Percentiles rank a stretch among this genome's conserved stretches.
Evolutionary conservation across 2,888 invertebrate genomes (phyloP).

Genomic region (Calameuta idolon): DNA sequence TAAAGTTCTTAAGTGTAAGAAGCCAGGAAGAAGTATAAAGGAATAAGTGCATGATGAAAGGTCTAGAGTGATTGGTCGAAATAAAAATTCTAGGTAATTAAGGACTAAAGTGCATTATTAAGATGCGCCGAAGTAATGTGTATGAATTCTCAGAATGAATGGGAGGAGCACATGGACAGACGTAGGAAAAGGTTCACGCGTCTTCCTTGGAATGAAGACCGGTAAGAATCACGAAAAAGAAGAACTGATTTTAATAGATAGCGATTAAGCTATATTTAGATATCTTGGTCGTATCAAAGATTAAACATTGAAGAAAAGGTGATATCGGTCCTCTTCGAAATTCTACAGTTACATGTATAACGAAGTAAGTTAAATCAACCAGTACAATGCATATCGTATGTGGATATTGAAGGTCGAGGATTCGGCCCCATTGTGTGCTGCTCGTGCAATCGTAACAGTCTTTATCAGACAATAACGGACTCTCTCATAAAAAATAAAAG

Average conservation of each 20-base stretch:
- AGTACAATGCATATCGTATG: not conserved
- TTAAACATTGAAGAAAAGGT: not conserved
- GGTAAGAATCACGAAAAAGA: not conserved
- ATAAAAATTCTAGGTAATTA: not conserved
- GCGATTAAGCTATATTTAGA: not conserved
- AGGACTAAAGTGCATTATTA: not conserved
- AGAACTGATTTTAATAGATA: not conserved
- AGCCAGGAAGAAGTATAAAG: not conserved
- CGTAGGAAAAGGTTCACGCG: not conserved
- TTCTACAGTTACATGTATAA: not conserved
- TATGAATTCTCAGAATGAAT: not conserved
- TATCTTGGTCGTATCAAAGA: not conserved
- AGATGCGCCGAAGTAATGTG: not conserved
- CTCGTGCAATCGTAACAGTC: not conserved
- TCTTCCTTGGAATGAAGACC: not conserved
- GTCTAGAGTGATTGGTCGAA: not conserved
- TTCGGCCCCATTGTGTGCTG: not conserved
- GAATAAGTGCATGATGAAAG: not conserved
- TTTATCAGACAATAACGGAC: not conserved
- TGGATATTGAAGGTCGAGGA: not conserved
- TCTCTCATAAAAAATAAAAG: not conserved
- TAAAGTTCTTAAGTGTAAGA: not conserved
- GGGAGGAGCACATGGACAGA: not conserved
- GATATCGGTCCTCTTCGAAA: not conserved
- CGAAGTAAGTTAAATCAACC: not conserved